Base-by-base conservation (phyloP, 92 coral and sea anemone genomes). In the Nematostella vectensis region DNA sequence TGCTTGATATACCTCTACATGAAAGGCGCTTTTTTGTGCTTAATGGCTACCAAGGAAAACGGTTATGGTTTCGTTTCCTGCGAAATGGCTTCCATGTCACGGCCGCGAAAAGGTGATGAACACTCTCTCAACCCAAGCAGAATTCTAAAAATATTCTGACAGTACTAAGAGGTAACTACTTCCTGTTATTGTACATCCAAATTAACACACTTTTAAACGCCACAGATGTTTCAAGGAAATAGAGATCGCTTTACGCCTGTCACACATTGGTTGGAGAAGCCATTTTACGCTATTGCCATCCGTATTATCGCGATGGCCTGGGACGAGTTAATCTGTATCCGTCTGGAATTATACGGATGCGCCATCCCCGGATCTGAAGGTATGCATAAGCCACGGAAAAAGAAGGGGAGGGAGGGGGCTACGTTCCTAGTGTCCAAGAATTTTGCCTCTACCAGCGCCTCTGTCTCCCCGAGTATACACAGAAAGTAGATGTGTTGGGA, bases 301-400 rank as follows among this genome's bases (percentile, higher is more conserved):
- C 74, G 89, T 8, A 44, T 89, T 48, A 57, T 68, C 11, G 85
- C 96, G 20, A 29, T 63, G 27, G 52, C 13, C 2, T 89, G 83
- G 88, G 58, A 65, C 15, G 60, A 60, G 18, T 66, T 78, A 28
- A 66, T 84, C 6, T 84, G 94, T 36, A 29, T 79, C 23, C 56
- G 74, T 3, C 19, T 84, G 48, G 94, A 79, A 58, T 25, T 84
- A 21, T 84, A 63, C 57, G 94, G 94, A 42, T 84, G 94, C 58
- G 57, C 38, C 16, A 62, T 79, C 15, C 11, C 2, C 19, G 78
- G 74, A 11, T 73, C 94, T 28, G 58, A 60, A 64, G 71, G 88
- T 81, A 72, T 8, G 40, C 20, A 31, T 58, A 30, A 22, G n/a
- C n/a, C n/a, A n/a, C n/a, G n/a, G n/a, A n/a, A 10, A 50, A n/a